These are phyloP conservation scores for Aplysia californica DNA, from an alignment of 1,140 invertebrate genomes.

Conservation along the genomic window DNA sequence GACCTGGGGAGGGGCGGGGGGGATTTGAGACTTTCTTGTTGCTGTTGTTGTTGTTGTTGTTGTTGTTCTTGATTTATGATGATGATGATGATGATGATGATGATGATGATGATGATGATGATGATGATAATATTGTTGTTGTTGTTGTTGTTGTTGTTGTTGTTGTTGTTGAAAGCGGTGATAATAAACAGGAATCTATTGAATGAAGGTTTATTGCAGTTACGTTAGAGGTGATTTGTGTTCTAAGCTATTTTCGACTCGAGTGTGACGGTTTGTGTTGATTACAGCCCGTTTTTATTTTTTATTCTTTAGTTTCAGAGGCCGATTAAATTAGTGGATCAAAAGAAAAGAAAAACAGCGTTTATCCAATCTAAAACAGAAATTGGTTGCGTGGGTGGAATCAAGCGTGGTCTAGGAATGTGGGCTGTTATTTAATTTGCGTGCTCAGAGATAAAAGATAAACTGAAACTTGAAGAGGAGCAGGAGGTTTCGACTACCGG, in stretches of 20 bases:
- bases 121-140: background rate
- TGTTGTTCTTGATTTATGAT: background rate
- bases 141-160: background rate
- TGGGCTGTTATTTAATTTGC: background rate
- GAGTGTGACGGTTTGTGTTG: background rate
- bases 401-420: background rate
- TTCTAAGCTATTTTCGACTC: background rate
- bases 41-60: background rate
- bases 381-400: too few species aligned
- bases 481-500: background rate
- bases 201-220: background rate
- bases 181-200: background rate
- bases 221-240: background rate
- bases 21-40: too few species aligned
- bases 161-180: background rate
- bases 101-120: background rate
- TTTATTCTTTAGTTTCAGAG: background rate
- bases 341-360: too few species aligned
- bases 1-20: too few species aligned
- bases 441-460: background rate
- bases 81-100: background rate
- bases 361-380: too few species aligned
- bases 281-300: background rate
- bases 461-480: background rate
- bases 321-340: too few species aligned